These are phyloP conservation scores for Nemurella pictetii DNA, from an alignment of 2,888 invertebrate species.

Conservation along the genomic window DNA sequence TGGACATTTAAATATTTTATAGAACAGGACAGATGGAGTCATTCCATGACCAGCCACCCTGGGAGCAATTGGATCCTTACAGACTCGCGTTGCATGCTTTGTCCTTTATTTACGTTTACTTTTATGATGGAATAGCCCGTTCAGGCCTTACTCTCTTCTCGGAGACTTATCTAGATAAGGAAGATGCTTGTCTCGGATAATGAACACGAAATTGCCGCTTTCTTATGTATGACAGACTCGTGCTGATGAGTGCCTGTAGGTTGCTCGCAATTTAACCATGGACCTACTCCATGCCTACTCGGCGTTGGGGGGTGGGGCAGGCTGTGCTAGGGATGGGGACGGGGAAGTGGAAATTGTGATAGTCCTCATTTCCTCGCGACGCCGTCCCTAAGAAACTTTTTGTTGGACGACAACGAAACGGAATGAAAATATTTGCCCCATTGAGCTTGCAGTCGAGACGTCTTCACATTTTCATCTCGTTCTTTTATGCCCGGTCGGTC, in stretches of 20 bases:
- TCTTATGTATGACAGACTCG: neutral
- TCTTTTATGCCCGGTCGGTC: neutral
- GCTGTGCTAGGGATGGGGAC: too few species aligned
- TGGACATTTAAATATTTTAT: conserved; percentile 40
- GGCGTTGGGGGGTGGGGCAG: neutral
- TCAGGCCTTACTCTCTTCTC: neutral
- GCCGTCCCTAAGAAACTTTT: neutral
- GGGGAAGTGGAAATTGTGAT: neutral
- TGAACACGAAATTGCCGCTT: neutral
- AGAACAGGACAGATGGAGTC: conserved; percentile 24
- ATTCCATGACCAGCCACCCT: conserved; percentile 2
- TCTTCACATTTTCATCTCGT: neutral
- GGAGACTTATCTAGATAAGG: conserved; percentile 3
- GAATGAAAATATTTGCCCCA: neutral
- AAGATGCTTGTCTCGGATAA: neutral
- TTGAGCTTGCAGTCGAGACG: neutral
- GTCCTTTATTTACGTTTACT: neutral
- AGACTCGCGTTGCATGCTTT: conserved; percentile 5
- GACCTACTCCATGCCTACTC: too few species aligned
- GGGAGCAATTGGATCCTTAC: conserved; percentile 9
- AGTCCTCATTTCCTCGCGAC: neutral
- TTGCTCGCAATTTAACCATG: neutral
- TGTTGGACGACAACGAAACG: neutral
- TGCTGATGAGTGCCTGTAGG: neutral
- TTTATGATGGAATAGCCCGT: conserved; percentile 11